These are phyloP conservation scores for Drosophila lowei DNA, from an alignment of 1,140 invertebrate species.

Conservation along the genomic window DNA sequence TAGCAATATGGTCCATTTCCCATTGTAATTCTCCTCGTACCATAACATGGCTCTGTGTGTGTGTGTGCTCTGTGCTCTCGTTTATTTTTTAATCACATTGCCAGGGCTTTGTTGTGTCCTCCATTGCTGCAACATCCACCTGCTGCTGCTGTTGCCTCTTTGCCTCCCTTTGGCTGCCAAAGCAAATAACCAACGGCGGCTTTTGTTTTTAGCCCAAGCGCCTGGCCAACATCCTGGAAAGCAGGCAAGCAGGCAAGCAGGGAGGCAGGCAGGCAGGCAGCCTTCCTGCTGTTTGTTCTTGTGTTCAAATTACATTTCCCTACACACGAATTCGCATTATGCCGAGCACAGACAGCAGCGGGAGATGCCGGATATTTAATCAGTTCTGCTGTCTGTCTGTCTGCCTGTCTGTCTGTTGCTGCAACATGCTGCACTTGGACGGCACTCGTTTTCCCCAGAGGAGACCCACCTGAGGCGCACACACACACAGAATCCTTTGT, in stretches of 20 bases:
- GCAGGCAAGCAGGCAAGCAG: conserved; percentile 15
- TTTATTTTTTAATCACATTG: conserved; percentile 69
- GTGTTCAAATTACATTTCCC: conserved; percentile 77
- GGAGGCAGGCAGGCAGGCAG: conserved; percentile 4
- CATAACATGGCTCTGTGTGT: not conserved
- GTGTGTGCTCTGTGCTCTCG: conserved; percentile 19
- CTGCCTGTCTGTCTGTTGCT: conserved; percentile 13
- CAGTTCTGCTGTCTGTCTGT: conserved; percentile 44
- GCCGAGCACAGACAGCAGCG: conserved; percentile 48
- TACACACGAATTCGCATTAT: conserved; percentile 63
- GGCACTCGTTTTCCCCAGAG: conserved; percentile 41
- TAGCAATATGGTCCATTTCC: conserved; percentile 31
- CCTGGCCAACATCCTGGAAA: conserved; percentile 57
- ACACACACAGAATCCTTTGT: not conserved
- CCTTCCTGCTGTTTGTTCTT: conserved; percentile 61
- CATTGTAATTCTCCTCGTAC: conserved; percentile 21
- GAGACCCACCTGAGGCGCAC: not conserved
- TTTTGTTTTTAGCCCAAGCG: conserved; percentile 64
- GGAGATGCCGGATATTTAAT: conserved; percentile 71
- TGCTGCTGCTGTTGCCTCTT: conserved; percentile 18
- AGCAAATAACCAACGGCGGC: conserved; percentile 58
- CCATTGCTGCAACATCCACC: conserved; percentile 2
- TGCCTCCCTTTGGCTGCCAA: conserved; percentile 4
- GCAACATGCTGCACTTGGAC: conserved; percentile 36
- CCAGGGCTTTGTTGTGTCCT: conserved; percentile 43